Evolutionary conservation across 2,797 vertebrate genomes (phyloP).

Genomic region (Florisuga fusca): DNA sequence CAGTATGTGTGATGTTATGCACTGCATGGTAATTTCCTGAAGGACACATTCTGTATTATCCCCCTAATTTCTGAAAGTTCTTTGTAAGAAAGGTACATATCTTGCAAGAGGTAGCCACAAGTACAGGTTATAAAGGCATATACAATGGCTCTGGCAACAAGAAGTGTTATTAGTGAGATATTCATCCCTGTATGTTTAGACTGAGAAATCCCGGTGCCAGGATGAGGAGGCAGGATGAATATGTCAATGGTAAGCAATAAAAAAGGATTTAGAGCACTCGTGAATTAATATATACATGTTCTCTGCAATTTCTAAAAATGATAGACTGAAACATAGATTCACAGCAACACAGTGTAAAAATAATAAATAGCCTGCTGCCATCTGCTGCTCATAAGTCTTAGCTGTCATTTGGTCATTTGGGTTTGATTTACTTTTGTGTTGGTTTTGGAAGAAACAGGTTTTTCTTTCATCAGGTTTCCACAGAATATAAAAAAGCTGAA

Average conservation of each 20-base stretch:
- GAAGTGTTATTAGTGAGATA: not conserved
- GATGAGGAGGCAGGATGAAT: not conserved
- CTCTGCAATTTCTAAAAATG: not conserved
- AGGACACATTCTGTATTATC: rapidly evolving
- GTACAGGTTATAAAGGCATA: not conserved
- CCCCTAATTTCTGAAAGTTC: not conserved
- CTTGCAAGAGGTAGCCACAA: not conserved
- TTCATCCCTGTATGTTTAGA: not conserved
- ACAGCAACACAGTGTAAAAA: not conserved
- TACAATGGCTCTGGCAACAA: rapidly evolving
- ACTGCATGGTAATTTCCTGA: rapidly evolving
- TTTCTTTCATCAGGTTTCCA: not conserved
- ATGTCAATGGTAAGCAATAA: not conserved
- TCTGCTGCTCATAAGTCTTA: not conserved
- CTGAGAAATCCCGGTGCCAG: not conserved
- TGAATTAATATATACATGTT: not conserved
- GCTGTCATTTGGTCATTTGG: not conserved
- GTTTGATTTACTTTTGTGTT: not conserved
- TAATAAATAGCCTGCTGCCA: slow-evolving; percentile 40
- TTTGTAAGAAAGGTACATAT: not conserved
- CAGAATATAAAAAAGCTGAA: not conserved
- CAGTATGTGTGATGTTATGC: rapidly evolving
- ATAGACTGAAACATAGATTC: not conserved
- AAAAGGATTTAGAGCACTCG: not conserved
- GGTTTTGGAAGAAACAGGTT: not conserved